Evolutionary conservation across 1,140 invertebrate genomes (phyloP).

Genomic region (Polypedilum pembai): DNA sequence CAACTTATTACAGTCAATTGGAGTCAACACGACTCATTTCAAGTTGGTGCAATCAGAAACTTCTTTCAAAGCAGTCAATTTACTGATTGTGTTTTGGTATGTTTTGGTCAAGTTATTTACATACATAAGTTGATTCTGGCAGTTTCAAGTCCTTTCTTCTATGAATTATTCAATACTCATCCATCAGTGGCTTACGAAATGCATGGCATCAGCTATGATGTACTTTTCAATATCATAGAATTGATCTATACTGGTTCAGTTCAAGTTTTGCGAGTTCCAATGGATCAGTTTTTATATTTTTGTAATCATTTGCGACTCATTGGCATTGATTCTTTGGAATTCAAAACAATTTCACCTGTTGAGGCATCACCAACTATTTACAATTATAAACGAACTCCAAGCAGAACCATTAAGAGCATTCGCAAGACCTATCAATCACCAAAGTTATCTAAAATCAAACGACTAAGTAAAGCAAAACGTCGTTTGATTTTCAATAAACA

Average conservation of each 20-base stretch:
- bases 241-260: not conserved
- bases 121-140: constrained; percentile 60
- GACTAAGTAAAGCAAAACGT: no score
- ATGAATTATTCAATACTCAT: constrained; percentile 56
- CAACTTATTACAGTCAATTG: not conserved
- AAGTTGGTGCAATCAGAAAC: not conserved
- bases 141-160: constrained; percentile 63
- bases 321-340: no score
- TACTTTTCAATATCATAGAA: not conserved
- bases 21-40: not conserved
- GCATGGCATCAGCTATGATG: not conserved
- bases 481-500: no score
- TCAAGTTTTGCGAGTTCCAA: not conserved
- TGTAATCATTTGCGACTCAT: no score
- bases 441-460: no score
- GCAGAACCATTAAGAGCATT: no score
- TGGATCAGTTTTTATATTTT: no score
- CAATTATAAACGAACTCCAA: no score
- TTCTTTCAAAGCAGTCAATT: not conserved
- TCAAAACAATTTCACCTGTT: no score
- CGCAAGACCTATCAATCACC: no score
- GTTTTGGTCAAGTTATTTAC: not conserved
- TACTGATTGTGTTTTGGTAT: not conserved
- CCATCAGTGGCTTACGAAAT: not conserved
- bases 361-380: no score